Conservation (phyloP, 2,113 vertebrate species). For the Nyctibius bracteatus region DNA sequence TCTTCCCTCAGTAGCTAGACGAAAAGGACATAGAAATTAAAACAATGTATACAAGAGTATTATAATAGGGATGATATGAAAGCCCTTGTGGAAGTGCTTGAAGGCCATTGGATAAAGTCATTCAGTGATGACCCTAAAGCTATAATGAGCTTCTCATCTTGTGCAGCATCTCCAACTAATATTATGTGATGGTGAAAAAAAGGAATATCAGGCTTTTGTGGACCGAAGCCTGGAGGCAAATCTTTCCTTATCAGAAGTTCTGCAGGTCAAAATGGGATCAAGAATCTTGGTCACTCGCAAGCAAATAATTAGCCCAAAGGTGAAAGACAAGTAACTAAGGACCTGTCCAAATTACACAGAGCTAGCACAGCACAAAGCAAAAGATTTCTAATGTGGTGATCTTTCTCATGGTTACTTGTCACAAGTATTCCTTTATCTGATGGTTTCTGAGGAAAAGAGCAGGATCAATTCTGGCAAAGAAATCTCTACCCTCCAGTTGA, state of each 20-base stretch:
- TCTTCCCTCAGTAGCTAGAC: not conserved
- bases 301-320: conserved; percentile 60
- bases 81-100: not conserved
- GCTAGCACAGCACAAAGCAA: not conserved
- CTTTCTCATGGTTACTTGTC: conserved; percentile 46
- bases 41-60: conserved; percentile 28
- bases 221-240: conserved; percentile 12
- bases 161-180: not conserved
- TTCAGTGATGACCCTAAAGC: conserved; percentile 31
- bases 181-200: not conserved
- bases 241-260: conserved; percentile 38
- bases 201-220: conserved; percentile 19
- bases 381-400: conserved; percentile 29
- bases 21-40: conserved; percentile 44
- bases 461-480: conserved; percentile 51
- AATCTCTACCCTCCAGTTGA: conserved; percentile 30
- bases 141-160: conserved; percentile 47
- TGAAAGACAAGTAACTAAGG: conserved; percentile 52
- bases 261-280: conserved; percentile 43
- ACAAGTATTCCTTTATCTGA: conserved; percentile 42
- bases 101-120: conserved; percentile 31
- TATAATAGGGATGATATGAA: not conserved
- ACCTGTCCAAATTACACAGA: conserved; percentile 31
- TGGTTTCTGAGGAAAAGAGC: conserved; percentile 45
- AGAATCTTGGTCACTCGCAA: conserved; percentile 5